Evolutionary conservation across 1,140 invertebrate species (phyloP), one percentile per base, ranked within the genome.

Genomic region (Neodiprion lecontei): DNA sequence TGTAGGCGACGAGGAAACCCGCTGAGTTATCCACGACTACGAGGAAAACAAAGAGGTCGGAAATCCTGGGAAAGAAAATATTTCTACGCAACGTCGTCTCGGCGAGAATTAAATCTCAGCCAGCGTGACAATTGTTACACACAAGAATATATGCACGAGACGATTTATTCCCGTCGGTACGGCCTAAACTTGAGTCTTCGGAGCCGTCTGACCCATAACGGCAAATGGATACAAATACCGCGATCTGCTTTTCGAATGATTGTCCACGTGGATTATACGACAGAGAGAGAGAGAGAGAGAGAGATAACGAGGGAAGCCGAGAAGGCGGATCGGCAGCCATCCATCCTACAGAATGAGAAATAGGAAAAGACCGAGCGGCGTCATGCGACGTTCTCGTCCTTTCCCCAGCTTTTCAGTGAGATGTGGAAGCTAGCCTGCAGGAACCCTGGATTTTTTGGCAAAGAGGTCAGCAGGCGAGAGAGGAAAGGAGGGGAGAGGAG

Each of bases 331-430:
- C 76, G 67, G 75, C 49, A 67, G 74, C 67, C 53, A 67, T 61
- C 65, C 47, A 69, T 69, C 48, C 76, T 77, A 72, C 69, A 40
- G 53, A 75, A 71, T 72, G 75, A 75, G 53, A 75, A 61, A 66
- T 11, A 65, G 49, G 14, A 48, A 76, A 17, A 61, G 11, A 12
- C 11, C 11, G 11, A 17, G 11, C n/a, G 53, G 53, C 53, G 53
- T 61, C 53, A 14, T 12, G 11, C 1, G 28, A 40, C 28, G 28
- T 40, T 5, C 8, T 61, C 53, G 11, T 14, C 53, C 11, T 17
- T 4, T 7, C 53, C 53, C 53, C 11, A 61, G 53, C 11, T 14
- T 9, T 9, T 61, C 53, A 8, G 5, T 3, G 28, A 40, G 53
- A 61, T 7, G n/a, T 61, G n/a, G 53, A 61, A 61, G 53, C 11